phyloP scores from a whole-genome alignment of 2,113 vertebrate genomes.

The Corydoras maculifer region DNA sequence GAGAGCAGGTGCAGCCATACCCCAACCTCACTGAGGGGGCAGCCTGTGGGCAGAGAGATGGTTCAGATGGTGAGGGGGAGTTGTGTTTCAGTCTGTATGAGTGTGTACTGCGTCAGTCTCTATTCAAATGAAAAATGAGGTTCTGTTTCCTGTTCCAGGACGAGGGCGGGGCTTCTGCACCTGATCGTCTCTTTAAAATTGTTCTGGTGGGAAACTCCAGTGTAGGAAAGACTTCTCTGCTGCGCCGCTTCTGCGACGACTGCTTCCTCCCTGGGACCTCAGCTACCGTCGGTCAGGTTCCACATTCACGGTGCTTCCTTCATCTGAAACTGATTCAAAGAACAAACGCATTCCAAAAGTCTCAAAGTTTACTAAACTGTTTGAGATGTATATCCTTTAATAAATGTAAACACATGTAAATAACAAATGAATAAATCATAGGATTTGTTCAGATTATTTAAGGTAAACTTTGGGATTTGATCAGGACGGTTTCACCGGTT shows the following conservation, averaged over 20 bases:
- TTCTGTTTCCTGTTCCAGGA: conserved; percentile 56
- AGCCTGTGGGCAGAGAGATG: conserved; percentile 80
- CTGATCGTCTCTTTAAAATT: conserved; percentile 85
- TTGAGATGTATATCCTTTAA: too few species aligned
- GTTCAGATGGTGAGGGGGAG: conserved; percentile 37
- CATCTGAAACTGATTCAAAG: too few species aligned
- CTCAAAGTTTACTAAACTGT: too few species aligned
- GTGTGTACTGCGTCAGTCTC: too few species aligned
- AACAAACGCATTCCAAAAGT: too few species aligned
- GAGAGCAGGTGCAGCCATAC: not conserved
- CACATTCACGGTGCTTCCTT: not conserved
- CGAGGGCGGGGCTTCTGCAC: conserved; percentile 53
- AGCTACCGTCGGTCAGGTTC: conserved; percentile 76
- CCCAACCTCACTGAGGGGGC: conserved; percentile 60
- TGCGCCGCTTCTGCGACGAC: conserved; percentile 77
- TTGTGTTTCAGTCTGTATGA: not conserved
- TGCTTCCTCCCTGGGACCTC: conserved; percentile 70
- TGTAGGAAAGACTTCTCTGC: conserved; percentile 86
- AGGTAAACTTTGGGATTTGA: too few species aligned
- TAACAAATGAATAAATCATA: too few species aligned
- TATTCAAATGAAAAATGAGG: too few species aligned
- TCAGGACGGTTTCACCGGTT: too few species aligned
- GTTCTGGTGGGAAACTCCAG: conserved; percentile 83
- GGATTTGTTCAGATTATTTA: too few species aligned
- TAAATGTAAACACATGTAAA: too few species aligned